Evolutionary conservation across 2,797 vertebrate species (phyloP).

Genomic region (Xerus rutilus): DNA sequence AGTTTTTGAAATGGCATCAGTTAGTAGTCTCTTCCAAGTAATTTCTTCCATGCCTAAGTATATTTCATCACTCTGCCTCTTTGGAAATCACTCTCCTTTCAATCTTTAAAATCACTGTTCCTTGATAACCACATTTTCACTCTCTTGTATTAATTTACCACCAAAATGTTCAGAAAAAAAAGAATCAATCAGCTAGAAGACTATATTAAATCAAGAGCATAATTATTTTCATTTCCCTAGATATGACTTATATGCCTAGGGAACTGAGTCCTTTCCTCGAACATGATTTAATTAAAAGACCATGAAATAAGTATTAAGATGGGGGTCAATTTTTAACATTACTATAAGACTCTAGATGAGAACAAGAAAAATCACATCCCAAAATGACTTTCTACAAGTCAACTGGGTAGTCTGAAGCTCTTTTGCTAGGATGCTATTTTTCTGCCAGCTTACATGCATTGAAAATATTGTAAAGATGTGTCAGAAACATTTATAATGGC

Average conservation of each 20-base stretch:
- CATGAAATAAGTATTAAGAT: background rate
- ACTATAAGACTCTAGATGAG: background rate
- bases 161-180: background rate
- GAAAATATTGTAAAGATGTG: conserved; percentile 37
- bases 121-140: background rate
- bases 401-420: background rate
- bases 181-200: background rate
- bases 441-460: background rate
- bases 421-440: background rate
- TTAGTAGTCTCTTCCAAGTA: background rate
- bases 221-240: conserved; percentile 46
- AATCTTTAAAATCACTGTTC: background rate
- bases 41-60: background rate
- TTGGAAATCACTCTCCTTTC: background rate
- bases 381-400: background rate
- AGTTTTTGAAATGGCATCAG: background rate
- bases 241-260: background rate
- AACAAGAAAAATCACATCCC: background rate
- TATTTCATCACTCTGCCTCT: background rate
- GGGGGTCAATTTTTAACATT: conserved; percentile 4
- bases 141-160: background rate
- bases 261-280: background rate
- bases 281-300: conserved; percentile 56
- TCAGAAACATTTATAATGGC: conserved; percentile 37
- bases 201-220: conserved; percentile 30